Evolutionary conservation across 1,140 invertebrate genomes (phyloP).

Genomic region (Oreohelix idahoensis): DNA sequence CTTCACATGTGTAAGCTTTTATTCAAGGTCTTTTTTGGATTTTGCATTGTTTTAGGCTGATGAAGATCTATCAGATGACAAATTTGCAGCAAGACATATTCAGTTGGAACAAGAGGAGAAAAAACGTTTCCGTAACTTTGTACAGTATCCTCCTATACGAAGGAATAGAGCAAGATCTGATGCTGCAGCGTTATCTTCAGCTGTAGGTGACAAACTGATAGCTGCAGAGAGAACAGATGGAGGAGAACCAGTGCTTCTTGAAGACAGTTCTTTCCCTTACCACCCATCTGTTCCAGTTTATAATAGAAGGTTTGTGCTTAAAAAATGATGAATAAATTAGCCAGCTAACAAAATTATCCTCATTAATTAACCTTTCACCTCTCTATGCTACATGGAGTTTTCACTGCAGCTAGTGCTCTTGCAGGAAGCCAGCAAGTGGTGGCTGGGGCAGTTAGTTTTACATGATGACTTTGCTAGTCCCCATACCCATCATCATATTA

Average conservation of each 20-base stretch:
- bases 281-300: not conserved
- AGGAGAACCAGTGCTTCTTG: not conserved
- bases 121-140: constrained; percentile 82
- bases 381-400: too few species aligned
- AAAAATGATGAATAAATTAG: not conserved
- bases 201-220: constrained; percentile 18
- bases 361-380: too few species aligned
- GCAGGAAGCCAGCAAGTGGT: too few species aligned
- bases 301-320: constrained; percentile 6
- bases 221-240: constrained; percentile 5
- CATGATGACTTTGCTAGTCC: too few species aligned
- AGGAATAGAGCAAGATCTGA: constrained; percentile 68
- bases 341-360: not conserved
- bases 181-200: constrained; percentile 40
- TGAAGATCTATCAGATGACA: constrained; percentile 86
- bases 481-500: too few species aligned
- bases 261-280: not conserved
- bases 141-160: constrained; percentile 78
- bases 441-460: too few species aligned
- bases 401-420: too few species aligned
- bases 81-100: constrained; percentile 80
- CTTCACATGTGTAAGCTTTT: too few species aligned
- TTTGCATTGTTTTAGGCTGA: constrained; percentile 65
- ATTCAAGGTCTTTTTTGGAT: not conserved
- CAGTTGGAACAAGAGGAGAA: constrained; percentile 85